These are phyloP conservation scores for Zaprionus davidi DNA, from an alignment of 1,140 invertebrate genomes.

Conservation along the genomic window DNA sequence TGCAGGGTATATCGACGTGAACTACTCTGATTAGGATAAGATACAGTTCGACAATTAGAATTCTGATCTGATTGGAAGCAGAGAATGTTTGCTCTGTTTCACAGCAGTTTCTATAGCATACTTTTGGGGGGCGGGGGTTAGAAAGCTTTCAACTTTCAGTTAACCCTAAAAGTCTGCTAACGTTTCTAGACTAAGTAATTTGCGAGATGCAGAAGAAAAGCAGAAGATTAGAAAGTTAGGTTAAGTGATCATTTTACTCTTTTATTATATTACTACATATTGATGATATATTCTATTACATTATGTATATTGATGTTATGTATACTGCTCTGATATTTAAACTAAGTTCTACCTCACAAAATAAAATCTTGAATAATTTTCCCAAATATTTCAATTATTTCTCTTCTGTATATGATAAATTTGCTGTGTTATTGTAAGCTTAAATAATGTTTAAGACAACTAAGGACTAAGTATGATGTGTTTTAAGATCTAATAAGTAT, in stretches of 20 bases:
- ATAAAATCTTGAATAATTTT: background rate
- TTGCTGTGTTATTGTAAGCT: background rate
- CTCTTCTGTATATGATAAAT: background rate
- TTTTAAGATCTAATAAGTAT: background rate
- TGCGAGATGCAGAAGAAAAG: background rate
- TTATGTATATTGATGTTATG: background rate
- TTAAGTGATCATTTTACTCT: background rate
- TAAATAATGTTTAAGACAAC: background rate
- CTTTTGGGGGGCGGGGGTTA: background rate
- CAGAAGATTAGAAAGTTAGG: background rate
- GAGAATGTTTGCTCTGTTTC: background rate
- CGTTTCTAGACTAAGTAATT: background rate
- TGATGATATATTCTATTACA: background rate
- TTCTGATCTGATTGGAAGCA: background rate
- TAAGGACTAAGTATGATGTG: background rate
- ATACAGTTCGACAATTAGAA: conserved; percentile 24
- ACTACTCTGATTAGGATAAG: background rate
- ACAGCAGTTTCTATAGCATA: conserved; percentile 3
- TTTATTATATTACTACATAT: background rate
- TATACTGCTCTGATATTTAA: background rate
- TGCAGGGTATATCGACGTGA: background rate
- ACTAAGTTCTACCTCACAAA: conserved; percentile 7
- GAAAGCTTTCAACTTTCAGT: background rate
- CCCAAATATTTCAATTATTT: background rate
- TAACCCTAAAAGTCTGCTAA: background rate